Percentiles rank a stretch among this genome's conserved stretches.
phyloP scores from a whole-genome alignment of 2,113 vertebrate species.

The Alosa alosa region DNA sequence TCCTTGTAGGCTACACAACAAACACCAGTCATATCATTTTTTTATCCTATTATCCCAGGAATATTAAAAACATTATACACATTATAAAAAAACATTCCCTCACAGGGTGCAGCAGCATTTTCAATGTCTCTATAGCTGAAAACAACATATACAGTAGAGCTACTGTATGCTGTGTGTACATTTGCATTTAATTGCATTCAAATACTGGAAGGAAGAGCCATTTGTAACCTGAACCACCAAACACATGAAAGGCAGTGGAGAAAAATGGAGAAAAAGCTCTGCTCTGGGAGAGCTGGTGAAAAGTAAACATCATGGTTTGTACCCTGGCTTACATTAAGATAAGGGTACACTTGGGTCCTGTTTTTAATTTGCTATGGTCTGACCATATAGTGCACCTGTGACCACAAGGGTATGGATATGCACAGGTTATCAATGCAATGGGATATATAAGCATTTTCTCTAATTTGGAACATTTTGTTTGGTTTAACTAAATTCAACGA shows the following conservation, averaged over 20 bases:
- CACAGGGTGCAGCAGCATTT: not conserved
- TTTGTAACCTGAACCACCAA: not conserved
- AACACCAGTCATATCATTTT: no score
- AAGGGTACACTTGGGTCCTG: not conserved
- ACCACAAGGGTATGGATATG: not conserved
- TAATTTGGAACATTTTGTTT: not conserved
- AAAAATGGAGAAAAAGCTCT: not conserved
- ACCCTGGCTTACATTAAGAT: not conserved
- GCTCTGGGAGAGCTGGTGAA: not conserved
- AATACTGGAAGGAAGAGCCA: not conserved
- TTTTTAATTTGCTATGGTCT: not conserved
- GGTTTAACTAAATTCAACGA: not conserved
- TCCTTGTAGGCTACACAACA: no score
- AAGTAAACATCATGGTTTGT: not conserved
- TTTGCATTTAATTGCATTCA: not conserved
- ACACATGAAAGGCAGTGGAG: not conserved
- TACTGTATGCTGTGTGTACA: not conserved
- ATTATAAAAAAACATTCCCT: no score
- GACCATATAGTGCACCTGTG: not conserved
- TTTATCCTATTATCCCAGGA: not conserved
- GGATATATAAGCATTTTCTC: not conserved
- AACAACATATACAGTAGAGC: no score
- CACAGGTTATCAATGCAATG: not conserved
- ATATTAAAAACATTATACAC: not conserved
- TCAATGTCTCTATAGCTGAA: not conserved